Conservation (phyloP, 35 echinoderm and acorn worm genomes). For the Heliocidaris tuberculata region DNA sequence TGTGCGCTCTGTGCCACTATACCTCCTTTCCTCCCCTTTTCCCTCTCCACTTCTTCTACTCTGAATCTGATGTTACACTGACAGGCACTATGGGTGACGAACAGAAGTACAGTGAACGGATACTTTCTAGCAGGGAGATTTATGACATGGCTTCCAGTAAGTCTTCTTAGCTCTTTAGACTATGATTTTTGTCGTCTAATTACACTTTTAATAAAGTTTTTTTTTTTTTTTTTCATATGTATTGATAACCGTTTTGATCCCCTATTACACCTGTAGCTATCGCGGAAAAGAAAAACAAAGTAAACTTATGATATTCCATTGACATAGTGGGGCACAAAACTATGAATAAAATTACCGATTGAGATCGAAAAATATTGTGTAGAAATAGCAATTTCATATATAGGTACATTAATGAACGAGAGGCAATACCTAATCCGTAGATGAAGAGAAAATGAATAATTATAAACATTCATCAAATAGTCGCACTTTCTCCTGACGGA, state of each 20-base stretch:
- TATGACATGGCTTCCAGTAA: constrained; percentile 47
- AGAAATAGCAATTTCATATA: too few relatives aligned
- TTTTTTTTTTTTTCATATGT: background rate
- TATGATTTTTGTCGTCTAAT: too few relatives aligned
- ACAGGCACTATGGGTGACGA: constrained; percentile 5
- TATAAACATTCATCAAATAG: too few relatives aligned
- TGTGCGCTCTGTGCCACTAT: too few relatives aligned
- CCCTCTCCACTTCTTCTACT: background rate
- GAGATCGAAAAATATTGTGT: too few relatives aligned
- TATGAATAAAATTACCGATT: too few relatives aligned
- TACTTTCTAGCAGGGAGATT: constrained; percentile 48
- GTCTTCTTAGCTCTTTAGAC: background rate
- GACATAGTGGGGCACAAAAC: background rate
- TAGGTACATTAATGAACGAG: too few relatives aligned
- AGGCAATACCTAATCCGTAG: too few relatives aligned
- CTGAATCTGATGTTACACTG: background rate
- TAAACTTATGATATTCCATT: background rate
- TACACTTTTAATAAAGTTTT: too few relatives aligned
- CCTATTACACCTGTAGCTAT: background rate
- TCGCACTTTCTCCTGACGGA: too few relatives aligned
- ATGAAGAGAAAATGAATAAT: too few relatives aligned
- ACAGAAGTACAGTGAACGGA: constrained; percentile 34
- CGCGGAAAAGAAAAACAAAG: background rate
- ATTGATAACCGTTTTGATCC: background rate
- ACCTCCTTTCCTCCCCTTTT: background rate